Conservation (phyloP, 2,888 invertebrate species). For the Muschampia plurimacula region DNA sequence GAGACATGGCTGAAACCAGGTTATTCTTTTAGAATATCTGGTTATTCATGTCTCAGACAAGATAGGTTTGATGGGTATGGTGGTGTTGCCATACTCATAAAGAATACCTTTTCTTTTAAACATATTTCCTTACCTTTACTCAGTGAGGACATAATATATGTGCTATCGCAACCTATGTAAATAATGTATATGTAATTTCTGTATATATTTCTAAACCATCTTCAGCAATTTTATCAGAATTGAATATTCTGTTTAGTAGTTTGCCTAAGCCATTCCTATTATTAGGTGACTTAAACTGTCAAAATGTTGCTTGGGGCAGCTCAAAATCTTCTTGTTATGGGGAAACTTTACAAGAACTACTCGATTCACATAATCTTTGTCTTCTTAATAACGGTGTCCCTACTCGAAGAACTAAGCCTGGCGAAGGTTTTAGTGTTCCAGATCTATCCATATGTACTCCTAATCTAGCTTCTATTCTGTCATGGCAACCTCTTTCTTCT, state of each 20-base stretch:
- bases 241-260: background rate
- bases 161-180: no score
- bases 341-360: background rate
- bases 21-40: no score
- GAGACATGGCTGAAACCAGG: no score
- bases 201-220: background rate
- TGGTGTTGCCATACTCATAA: background rate
- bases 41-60: conserved; percentile 1
- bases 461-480: conserved; percentile 9
- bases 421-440: background rate
- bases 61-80: conserved; percentile 5
- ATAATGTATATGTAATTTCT: background rate
- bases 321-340: background rate
- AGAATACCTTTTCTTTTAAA: background rate
- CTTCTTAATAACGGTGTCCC: no score
- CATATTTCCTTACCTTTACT: no score
- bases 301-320: no score
- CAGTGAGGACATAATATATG: background rate
- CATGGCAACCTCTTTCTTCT: conserved; percentile 6
- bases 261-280: background rate
- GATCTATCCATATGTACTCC: conserved; percentile 5
- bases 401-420: background rate
- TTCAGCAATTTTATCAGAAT: no score
- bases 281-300: no score
- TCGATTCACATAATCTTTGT: background rate